Percentiles rank a stretch among this genome's conserved stretches.
Conservation (phyloP, 1,140 invertebrate genomes). For the Drosophila pandora region DNA sequence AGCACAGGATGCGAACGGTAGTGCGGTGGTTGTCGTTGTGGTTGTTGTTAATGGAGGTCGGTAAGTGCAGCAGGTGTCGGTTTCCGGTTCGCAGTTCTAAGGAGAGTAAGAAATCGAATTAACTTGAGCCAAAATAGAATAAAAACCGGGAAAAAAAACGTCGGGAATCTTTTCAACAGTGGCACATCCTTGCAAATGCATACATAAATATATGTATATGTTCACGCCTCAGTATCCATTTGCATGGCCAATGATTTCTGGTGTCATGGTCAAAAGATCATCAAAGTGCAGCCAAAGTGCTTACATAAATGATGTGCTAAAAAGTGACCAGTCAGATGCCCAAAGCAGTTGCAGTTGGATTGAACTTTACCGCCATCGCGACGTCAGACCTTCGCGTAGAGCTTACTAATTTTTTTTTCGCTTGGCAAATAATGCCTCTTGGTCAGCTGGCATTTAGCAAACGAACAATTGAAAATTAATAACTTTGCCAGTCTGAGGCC, state of each 20-base stretch:
- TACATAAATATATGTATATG: background rate
- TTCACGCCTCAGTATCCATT: background rate
- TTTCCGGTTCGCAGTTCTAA: slow-evolving; percentile 74
- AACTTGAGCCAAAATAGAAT: background rate
- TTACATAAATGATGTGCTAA: slow-evolving; percentile 76
- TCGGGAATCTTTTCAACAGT: too few species aligned
- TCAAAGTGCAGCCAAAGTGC: slow-evolving; percentile 41
- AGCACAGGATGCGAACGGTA: slow-evolving; percentile 58
- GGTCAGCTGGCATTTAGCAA: slow-evolving; percentile 56
- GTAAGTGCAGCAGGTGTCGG: slow-evolving; percentile 73
- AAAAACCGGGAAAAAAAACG: background rate
- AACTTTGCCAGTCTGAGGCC: slow-evolving; percentile 46
- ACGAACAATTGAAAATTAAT: slow-evolving; percentile 73
- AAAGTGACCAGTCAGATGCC: slow-evolving; percentile 42
- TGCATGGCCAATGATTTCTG: slow-evolving; percentile 17
- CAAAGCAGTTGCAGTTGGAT: slow-evolving; percentile 51
- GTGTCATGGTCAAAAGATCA: slow-evolving; percentile 64
- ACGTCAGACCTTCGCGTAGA: slow-evolving; percentile 48
- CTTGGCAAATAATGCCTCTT: slow-evolving; percentile 17
- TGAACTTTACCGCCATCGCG: slow-evolving; percentile 62
- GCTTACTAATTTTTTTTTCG: slow-evolving; percentile 52
- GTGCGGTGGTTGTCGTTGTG: slow-evolving; percentile 58
- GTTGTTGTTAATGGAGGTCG: slow-evolving; percentile 52
- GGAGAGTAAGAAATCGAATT: slow-evolving; percentile 3
- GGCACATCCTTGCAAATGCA: too few species aligned